Conservation (phyloP, 2,113 vertebrate genomes). For the Corvus cornix region DNA sequence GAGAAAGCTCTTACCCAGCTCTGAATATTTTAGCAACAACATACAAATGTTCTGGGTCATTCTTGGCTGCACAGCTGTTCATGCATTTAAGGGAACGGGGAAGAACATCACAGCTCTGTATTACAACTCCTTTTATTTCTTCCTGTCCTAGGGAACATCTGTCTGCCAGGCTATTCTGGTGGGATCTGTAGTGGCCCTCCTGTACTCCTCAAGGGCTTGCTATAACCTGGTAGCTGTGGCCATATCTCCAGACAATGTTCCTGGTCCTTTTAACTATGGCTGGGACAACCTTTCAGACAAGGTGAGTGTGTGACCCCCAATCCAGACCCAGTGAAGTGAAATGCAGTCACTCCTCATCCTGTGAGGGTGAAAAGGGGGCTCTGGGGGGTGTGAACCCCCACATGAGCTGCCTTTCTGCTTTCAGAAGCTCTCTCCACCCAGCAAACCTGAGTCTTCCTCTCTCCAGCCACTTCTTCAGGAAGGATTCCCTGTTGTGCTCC, state of each 20-base stretch:
- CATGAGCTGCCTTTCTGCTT: neutral
- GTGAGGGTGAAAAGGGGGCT: neutral
- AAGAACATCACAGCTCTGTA: neutral
- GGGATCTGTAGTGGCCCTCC: constrained; percentile 85
- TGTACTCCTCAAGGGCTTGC: constrained; percentile 93
- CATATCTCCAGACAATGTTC: constrained; percentile 83
- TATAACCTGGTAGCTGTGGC: constrained; percentile 93
- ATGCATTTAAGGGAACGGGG: neutral
- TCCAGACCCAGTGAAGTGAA: neutral
- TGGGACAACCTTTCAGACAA: constrained; percentile 95
- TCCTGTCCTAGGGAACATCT: constrained; percentile 85
- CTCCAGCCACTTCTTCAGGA: neutral
- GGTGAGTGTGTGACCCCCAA: constrained; percentile 63
- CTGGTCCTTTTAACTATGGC: constrained; percentile 91
- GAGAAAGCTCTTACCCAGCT: neutral
- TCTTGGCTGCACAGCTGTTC: neutral
- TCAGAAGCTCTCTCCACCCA: neutral
- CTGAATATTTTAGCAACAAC: constrained; percentile 15
- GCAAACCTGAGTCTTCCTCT: neutral
- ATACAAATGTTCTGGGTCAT: constrained; percentile 1
- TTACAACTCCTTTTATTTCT: neutral
- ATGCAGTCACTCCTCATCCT: neutral
- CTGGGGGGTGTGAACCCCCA: neutral
- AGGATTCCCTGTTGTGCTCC: neutral
- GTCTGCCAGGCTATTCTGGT: constrained; percentile 90